Conservation (phyloP, 1,140 invertebrate species). For the Carposina sasakii region DNA sequence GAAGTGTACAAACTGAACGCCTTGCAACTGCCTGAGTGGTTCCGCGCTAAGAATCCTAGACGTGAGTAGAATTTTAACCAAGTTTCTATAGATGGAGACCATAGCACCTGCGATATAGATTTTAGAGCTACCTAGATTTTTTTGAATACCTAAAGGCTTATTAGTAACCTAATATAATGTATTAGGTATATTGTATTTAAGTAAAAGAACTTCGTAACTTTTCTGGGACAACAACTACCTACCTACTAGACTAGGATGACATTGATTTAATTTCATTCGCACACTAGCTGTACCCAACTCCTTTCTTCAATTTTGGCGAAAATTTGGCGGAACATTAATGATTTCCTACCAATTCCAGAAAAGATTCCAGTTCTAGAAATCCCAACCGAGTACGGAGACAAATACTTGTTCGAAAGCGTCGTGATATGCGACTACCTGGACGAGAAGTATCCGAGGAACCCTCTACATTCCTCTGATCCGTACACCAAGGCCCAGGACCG, state of each 20-base stretch:
- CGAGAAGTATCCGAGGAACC: slow-evolving; percentile 80
- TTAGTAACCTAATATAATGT: neutral
- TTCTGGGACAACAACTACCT: neutral
- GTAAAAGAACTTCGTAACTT: neutral
- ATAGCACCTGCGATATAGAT: neutral
- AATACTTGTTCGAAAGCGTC: slow-evolving; percentile 83
- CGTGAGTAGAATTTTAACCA: slow-evolving; percentile 32
- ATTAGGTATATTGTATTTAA: neutral
- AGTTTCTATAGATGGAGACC: neutral
- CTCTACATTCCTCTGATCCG: slow-evolving; percentile 81
- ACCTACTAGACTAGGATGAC: neutral
- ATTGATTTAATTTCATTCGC: neutral
- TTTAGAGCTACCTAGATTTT: neutral
- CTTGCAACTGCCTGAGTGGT: slow-evolving; percentile 52
- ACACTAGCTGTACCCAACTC: neutral
- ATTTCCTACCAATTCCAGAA: slow-evolving; percentile 55
- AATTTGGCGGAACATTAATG: neutral
- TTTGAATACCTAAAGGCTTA: neutral
- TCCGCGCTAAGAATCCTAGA: slow-evolving; percentile 48
- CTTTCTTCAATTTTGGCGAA: neutral
- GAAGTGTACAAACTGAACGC: slow-evolving; percentile 56
- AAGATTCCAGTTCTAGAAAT: slow-evolving; percentile 90
- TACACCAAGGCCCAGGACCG: slow-evolving; percentile 85
- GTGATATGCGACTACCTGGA: slow-evolving; percentile 88
- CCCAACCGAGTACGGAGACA: slow-evolving; percentile 73